A percentile compares a stretch with the other conserved stretches of the same genome.
These are phyloP conservation scores for Urocolius indicus DNA, from an alignment of 2,113 vertebrate species.

Conservation along the genomic window DNA sequence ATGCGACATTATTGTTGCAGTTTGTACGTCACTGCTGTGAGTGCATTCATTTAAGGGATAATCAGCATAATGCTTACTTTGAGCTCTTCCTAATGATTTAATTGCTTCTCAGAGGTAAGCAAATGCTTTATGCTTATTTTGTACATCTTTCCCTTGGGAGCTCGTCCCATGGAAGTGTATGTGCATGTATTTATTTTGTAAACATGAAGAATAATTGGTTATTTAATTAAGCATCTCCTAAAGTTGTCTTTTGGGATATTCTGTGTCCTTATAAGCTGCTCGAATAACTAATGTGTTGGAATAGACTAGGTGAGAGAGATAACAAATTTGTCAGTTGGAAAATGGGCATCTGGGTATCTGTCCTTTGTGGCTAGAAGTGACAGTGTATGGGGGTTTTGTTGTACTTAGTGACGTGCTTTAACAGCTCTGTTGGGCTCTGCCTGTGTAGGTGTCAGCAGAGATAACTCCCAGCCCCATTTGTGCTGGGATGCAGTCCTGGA, in stretches of 20 bases:
- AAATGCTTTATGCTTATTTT: slow-evolving; percentile 45
- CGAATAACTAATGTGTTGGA: not conserved
- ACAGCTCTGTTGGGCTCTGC: not conserved
- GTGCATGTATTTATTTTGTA: slow-evolving; percentile 4
- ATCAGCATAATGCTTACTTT: slow-evolving; percentile 59
- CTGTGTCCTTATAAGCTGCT: not conserved
- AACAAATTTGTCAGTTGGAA: not conserved
- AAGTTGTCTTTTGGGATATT: slow-evolving; percentile 45
- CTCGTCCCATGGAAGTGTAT: not conserved
- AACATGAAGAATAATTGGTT: not conserved
- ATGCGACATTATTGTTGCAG: not conserved
- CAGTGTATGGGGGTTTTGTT: not conserved
- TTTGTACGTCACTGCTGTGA: not conserved
- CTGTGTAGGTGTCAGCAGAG: too few relatives aligned
- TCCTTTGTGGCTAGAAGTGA: not conserved
- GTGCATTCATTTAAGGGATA: slow-evolving; percentile 39
- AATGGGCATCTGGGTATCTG: not conserved
- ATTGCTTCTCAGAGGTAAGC: slow-evolving; percentile 59
- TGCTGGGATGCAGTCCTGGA: not conserved
- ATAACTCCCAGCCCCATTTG: accelerated
- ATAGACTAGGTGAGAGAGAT: not conserved
- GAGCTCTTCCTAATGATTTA: slow-evolving; percentile 54
- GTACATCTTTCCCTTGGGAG: slow-evolving; percentile 16
- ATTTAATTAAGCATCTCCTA: slow-evolving; percentile 38
- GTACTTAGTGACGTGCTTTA: not conserved